phyloP scores from a whole-genome alignment of 2,797 vertebrate genomes.

The Lophura swinhoii region DNA sequence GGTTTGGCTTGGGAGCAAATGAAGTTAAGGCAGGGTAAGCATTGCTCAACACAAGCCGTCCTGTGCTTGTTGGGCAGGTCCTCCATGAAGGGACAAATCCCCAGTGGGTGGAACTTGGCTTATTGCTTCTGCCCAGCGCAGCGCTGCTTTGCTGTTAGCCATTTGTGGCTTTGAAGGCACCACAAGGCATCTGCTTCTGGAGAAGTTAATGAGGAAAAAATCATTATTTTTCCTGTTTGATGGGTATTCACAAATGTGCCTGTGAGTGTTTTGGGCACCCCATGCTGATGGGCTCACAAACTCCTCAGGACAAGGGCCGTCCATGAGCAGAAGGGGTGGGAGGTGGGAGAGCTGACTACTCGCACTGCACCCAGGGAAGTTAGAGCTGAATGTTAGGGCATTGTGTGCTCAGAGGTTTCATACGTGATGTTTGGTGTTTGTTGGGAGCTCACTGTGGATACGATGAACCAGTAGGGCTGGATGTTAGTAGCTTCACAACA shows the following conservation, averaged over 20 bases:
- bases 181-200: not conserved
- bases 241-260: not conserved
- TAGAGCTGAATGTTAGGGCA: not conserved
- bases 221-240: not conserved
- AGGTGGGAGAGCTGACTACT: not conserved
- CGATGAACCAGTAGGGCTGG: not conserved
- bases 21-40: not conserved
- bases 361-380: not conserved
- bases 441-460: not conserved
- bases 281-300: not conserved
- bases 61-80: not conserved
- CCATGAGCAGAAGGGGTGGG: not conserved
- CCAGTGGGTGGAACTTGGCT: not conserved
- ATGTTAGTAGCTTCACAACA: not conserved
- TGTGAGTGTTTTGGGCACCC: not conserved
- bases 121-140: not conserved
- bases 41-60: not conserved
- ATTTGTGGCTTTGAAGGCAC: not conserved
- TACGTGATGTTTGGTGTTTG: not conserved
- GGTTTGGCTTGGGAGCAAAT: not conserved
- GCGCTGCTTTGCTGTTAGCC: not conserved
- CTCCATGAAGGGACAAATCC: rapidly evolving
- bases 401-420: not conserved
- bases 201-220: not conserved
- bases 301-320: not conserved